Evolutionary conservation across 2,888 invertebrate genomes (phyloP).

Genomic region (Boloria euphrosyne): DNA sequence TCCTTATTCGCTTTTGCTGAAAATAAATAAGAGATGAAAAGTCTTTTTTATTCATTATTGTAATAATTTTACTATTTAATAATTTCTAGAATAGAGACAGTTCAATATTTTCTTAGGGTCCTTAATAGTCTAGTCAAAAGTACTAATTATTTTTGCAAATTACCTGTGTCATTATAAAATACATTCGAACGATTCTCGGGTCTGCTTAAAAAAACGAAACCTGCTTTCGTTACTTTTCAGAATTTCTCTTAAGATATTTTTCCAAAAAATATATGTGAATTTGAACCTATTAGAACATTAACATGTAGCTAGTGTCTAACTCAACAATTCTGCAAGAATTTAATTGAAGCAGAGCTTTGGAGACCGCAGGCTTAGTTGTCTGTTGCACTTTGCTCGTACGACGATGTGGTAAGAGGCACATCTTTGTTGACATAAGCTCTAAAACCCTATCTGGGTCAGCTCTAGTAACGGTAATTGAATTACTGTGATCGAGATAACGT

Average conservation of each 20-base stretch:
- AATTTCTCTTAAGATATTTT: no score
- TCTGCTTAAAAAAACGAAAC: no score
- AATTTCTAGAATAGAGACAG: no score
- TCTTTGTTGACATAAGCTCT: constrained; percentile 8
- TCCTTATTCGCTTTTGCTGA: constrained; percentile 95
- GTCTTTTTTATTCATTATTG: neutral
- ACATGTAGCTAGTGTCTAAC: neutral
- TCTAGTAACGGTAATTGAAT: constrained; percentile 13
- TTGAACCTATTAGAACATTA: no score
- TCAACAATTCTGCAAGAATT: constrained; percentile 8
- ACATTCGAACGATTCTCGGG: no score
- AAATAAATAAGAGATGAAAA: constrained; percentile 49
- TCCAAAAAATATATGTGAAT: no score
- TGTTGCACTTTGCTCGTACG: constrained; percentile 9
- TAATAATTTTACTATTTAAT: no score
- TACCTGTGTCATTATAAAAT: no score
- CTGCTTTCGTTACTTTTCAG: no score
- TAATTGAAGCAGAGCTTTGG: neutral
- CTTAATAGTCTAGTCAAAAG: no score
- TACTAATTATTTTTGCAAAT: no score
- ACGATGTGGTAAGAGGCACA: constrained; percentile 3
- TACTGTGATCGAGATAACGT: neutral
- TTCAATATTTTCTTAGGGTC: no score
- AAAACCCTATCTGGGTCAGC: constrained; percentile 12
- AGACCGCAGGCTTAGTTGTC: neutral